Evolutionary conservation across 2,113 vertebrate genomes (phyloP).

Genomic region (Choloepus hoffmanni): DNA sequence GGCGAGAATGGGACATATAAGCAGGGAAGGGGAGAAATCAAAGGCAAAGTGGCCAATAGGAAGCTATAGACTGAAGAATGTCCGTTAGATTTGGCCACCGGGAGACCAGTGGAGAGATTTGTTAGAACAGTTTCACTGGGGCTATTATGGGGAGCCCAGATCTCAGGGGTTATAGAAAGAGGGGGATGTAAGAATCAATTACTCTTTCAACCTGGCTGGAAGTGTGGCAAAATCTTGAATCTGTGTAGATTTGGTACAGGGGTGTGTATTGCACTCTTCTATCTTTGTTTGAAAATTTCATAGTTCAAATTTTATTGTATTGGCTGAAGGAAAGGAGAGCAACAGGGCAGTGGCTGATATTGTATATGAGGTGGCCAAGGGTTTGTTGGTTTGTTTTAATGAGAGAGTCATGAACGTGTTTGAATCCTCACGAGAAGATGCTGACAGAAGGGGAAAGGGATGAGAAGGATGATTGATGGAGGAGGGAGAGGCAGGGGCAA

Average conservation of each 20-base stretch:
- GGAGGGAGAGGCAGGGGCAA: too few relatives aligned
- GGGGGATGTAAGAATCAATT: too few relatives aligned
- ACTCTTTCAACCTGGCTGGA: background rate
- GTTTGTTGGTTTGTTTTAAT: background rate
- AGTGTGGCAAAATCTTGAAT: background rate
- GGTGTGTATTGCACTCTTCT: background rate
- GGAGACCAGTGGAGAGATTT: background rate
- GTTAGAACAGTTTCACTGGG: background rate
- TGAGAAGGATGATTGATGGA: background rate
- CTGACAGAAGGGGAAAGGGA: background rate
- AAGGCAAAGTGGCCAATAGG: background rate
- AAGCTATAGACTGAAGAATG: background rate
- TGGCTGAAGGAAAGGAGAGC: background rate
- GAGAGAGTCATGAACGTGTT: background rate
- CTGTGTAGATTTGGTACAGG: background rate
- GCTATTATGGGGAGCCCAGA: background rate
- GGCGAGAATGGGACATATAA: background rate
- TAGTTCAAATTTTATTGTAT: background rate
- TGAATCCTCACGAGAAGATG: background rate
- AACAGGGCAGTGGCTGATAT: background rate
- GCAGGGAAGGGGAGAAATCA: background rate
- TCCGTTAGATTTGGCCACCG: background rate
- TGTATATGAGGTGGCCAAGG: background rate
- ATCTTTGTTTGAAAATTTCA: background rate
- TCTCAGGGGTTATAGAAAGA: rapidly evolving